These are phyloP conservation scores for Colistium nudipinnis DNA, from an alignment of 2,113 vertebrate species.

Conservation along the genomic window DNA sequence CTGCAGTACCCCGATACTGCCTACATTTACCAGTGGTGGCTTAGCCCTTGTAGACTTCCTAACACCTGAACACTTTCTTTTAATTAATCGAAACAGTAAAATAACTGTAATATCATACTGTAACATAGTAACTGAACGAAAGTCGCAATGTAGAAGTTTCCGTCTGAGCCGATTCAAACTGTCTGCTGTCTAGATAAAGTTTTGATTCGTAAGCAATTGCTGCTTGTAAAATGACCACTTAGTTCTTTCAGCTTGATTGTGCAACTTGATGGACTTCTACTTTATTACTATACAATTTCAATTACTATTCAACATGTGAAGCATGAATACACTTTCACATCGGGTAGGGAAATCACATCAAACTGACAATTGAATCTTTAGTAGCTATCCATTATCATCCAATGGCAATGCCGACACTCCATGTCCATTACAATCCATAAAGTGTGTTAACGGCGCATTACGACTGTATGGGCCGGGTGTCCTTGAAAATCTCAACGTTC, in stretches of 20 bases:
- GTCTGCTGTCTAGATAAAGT: not conserved
- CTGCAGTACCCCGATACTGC: not conserved
- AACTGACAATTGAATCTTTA: not conserved
- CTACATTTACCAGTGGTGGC: not conserved
- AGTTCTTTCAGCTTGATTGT: not conserved
- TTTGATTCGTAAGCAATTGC: not conserved
- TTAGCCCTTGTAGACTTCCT: not conserved
- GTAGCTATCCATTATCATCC: not conserved
- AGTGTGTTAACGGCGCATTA: not conserved
- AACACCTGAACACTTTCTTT: not conserved
- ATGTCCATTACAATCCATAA: not conserved
- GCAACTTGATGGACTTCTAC: not conserved
- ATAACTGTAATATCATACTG: too few relatives aligned
- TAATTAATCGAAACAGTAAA: not conserved
- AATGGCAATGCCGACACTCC: not conserved
- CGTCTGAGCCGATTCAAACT: too few relatives aligned
- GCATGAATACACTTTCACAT: constrained; percentile 2
- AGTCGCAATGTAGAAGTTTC: too few relatives aligned
- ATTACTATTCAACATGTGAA: constrained; percentile 15
- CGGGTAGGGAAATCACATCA: not conserved
- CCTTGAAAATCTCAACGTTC: too few relatives aligned
- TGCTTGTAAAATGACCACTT: not conserved
- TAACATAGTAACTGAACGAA: too few relatives aligned
- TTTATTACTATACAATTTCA: not conserved
- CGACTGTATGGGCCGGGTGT: too few relatives aligned